These are phyloP conservation scores for Pseudopleuronectes americanus DNA, from an alignment of 2,797 vertebrate genomes.

Conservation along the genomic window DNA sequence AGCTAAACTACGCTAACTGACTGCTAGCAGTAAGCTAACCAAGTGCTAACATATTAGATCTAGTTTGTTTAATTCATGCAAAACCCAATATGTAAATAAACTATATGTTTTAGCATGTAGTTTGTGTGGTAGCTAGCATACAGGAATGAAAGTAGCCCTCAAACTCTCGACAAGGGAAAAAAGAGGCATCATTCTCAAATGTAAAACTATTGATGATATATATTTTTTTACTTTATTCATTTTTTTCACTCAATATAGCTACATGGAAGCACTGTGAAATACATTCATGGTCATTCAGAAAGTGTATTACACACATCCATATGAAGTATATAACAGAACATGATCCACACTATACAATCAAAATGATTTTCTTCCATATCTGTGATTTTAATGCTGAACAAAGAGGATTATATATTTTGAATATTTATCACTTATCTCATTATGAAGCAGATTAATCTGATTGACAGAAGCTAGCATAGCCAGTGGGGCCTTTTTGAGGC, in stretches of 20 bases:
- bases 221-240: background rate
- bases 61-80: no score
- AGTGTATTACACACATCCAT: slow-evolving; percentile 60
- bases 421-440: slow-evolving; percentile 15
- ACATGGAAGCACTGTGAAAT: background rate
- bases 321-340: slow-evolving; percentile 42
- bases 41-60: no score
- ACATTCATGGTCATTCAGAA: slow-evolving; percentile 33
- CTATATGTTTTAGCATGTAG: no score
- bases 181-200: no score
- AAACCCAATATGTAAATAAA: no score
- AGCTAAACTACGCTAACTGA: no score
- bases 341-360: slow-evolving; percentile 42
- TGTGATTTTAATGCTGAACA: slow-evolving; percentile 37
- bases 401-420: slow-evolving; percentile 20
- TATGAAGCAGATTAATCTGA: slow-evolving; percentile 14
- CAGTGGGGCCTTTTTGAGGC: slow-evolving; percentile 9
- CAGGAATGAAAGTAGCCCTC: no score
- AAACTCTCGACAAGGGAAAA: no score
- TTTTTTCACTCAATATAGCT: background rate
- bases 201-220: no score
- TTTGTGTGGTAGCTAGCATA: no score
- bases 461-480: slow-evolving; percentile 17
- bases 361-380: slow-evolving; percentile 18
- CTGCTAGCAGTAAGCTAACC: no score